These are phyloP conservation scores for Ondatra zibethicus DNA, from an alignment of 2,113 vertebrate genomes.

Conservation along the genomic window DNA sequence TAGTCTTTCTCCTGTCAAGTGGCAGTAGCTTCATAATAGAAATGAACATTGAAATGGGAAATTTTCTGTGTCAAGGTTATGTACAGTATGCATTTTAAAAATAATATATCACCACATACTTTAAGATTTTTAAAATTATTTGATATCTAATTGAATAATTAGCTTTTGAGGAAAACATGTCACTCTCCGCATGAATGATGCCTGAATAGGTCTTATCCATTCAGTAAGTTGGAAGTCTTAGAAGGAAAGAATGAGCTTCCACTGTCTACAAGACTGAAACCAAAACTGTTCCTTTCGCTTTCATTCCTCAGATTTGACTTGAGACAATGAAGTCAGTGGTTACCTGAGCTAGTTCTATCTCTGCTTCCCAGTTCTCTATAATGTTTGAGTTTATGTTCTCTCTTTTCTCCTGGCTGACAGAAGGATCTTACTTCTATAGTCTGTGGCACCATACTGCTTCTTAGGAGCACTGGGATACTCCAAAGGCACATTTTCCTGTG, in stretches of 20 bases:
- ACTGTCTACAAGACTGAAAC: not conserved
- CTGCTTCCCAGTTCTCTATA: not conserved
- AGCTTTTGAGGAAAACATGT: not conserved
- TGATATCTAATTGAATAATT: not conserved
- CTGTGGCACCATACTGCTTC: not conserved
- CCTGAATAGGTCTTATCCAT: not conserved
- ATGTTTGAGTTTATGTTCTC: no score
- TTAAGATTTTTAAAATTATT: not conserved
- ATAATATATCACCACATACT: not conserved
- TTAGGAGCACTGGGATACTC: not conserved
- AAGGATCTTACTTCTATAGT: not conserved
- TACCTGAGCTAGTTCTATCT: not conserved
- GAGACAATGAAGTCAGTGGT: not conserved
- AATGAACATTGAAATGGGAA: not conserved
- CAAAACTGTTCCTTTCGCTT: not conserved
- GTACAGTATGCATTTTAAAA: not conserved
- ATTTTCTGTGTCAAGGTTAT: not conserved
- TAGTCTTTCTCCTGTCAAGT: not conserved
- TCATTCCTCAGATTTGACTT: not conserved
- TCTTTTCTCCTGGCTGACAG: not conserved
- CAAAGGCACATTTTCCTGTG: not conserved
- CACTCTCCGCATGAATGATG: not conserved
- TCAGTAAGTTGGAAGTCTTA: not conserved
- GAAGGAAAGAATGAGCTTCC: not conserved
- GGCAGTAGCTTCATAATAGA: not conserved